These are phyloP conservation scores for Brachionus calyciflorus DNA, from an alignment of 1,140 invertebrate species.

Conservation along the genomic window DNA sequence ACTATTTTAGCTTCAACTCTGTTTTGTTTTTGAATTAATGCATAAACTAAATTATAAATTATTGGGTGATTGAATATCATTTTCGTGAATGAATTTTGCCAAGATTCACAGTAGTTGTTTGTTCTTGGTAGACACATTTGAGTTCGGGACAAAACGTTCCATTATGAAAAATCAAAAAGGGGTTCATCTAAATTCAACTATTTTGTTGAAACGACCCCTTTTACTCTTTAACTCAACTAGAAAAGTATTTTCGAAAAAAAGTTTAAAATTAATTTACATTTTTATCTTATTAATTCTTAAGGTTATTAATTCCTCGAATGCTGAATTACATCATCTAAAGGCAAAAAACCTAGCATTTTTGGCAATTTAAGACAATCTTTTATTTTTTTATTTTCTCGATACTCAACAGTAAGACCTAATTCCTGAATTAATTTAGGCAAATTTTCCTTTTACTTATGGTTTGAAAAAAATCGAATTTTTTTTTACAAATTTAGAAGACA, in stretches of 20 bases:
- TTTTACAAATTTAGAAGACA: too few species aligned
- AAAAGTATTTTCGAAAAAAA: too few species aligned
- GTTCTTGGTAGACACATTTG: background rate
- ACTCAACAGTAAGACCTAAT: too few species aligned
- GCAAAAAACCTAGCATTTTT: background rate
- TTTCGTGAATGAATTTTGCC: background rate
- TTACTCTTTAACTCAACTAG: background rate
- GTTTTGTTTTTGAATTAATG: background rate
- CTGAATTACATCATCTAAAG: background rate
- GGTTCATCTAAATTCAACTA: slow-evolving; percentile 10
- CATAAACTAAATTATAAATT: slow-evolving; percentile 4
- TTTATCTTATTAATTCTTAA: background rate
- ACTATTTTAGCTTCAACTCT: background rate
- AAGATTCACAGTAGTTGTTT: slow-evolving; percentile 10
- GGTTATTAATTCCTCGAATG: background rate
- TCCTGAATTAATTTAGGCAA: too few species aligned
- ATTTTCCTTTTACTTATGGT: too few species aligned
- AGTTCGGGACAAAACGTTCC: background rate
- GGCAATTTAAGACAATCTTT: too few species aligned
- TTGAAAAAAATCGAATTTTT: too few species aligned
- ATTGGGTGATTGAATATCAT: background rate
- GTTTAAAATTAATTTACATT: background rate
- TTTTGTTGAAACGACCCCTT: background rate
- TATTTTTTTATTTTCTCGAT: too few species aligned
- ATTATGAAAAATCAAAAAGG: background rate